Conservation (phyloP, 2,113 vertebrate species). For the Nettapus auritus region DNA sequence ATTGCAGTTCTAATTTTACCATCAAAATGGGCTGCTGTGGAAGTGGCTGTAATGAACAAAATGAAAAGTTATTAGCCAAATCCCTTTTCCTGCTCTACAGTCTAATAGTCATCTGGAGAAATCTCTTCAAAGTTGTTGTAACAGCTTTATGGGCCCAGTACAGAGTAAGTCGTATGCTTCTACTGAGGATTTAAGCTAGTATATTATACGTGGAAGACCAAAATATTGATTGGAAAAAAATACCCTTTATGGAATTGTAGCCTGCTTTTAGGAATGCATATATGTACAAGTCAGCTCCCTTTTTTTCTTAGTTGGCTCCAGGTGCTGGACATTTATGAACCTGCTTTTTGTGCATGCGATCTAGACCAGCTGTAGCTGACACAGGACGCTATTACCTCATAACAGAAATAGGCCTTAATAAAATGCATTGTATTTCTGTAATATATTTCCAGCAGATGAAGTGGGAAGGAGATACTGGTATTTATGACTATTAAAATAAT, state of each 20-base stretch:
- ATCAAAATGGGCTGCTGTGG: background rate
- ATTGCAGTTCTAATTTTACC: slow-evolving; percentile 39
- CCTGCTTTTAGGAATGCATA: background rate
- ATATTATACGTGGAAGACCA: background rate
- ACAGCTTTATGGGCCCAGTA: background rate
- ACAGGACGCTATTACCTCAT: background rate
- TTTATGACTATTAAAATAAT: background rate
- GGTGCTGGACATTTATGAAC: background rate
- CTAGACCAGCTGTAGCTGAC: rapidly evolving
- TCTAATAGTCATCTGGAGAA: slow-evolving; percentile 46
- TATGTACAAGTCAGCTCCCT: background rate
- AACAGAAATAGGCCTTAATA: background rate
- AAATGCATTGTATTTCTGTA: background rate
- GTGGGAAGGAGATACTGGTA: background rate
- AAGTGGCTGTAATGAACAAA: slow-evolving; percentile 40
- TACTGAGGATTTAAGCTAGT: background rate
- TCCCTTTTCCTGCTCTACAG: slow-evolving; percentile 19
- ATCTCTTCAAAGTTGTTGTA: slow-evolving; percentile 15
- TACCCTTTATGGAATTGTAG: background rate
- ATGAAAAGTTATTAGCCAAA: slow-evolving; percentile 55
- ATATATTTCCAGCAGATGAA: background rate
- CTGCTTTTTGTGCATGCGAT: background rate
- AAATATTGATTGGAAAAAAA: background rate
- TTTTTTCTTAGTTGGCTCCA: background rate
- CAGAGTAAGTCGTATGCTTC: background rate